Percentiles rank a stretch among this genome's conserved stretches.
phyloP scores from a whole-genome alignment of 2,888 invertebrate species.

The Acrobasis repandana region DNA sequence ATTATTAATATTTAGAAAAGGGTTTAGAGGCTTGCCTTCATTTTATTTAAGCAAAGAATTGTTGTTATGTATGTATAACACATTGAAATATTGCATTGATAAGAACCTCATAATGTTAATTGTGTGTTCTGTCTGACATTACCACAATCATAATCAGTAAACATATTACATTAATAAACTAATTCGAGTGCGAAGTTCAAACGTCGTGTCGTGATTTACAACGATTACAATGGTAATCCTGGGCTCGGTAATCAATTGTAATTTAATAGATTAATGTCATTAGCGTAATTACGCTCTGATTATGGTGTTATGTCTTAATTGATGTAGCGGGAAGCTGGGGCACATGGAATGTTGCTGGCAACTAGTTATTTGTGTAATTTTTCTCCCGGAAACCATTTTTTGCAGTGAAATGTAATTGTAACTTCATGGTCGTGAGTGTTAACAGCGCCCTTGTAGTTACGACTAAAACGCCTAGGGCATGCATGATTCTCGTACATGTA shows the following conservation, averaged over 20 bases:
- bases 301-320: slow-evolving; percentile 71
- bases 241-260: slow-evolving; percentile 68
- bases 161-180: slow-evolving; percentile 5
- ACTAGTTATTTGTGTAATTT: slow-evolving; percentile 20
- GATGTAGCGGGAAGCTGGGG: slow-evolving; percentile 37
- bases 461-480: too few relatives aligned
- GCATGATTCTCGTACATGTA: too few relatives aligned
- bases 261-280: slow-evolving; percentile 72
- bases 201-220: slow-evolving; percentile 47
- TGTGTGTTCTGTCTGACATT: too few relatives aligned
- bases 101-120: too few relatives aligned
- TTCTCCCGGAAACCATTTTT: slow-evolving; percentile 10
- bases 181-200: slow-evolving; percentile 24
- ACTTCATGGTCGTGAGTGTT: background rate
- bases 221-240: slow-evolving; percentile 58
- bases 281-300: slow-evolving; percentile 67
- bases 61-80: too few relatives aligned
- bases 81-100: too few relatives aligned
- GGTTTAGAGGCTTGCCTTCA: too few relatives aligned
- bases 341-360: slow-evolving; percentile 3
- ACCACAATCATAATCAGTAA: background rate
- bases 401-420: slow-evolving; percentile 7
- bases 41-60: too few relatives aligned
- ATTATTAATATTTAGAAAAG: too few relatives aligned
- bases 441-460: background rate